Percentiles rank a stretch among this genome's conserved stretches.
phyloP scores from a whole-genome alignment of 2,888 invertebrate genomes.

The Gisinianus flammeolus region DNA sequence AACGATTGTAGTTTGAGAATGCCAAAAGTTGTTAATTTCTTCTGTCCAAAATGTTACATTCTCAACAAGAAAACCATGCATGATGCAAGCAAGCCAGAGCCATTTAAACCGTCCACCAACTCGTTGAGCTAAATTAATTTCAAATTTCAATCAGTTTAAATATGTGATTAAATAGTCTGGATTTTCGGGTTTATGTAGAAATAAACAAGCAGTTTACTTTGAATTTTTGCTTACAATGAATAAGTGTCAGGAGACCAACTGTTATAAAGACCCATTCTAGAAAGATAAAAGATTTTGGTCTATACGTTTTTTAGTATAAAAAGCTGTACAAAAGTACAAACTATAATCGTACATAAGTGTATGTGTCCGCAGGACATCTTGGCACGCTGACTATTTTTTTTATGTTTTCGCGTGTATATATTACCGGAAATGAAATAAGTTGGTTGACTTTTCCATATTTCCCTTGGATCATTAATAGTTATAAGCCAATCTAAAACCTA shows the following conservation, averaged over 20 bases:
- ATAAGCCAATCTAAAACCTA: conserved; percentile 72
- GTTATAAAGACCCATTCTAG: conserved; percentile 65
- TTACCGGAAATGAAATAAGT: conserved; percentile 71
- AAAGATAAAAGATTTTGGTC: too few species aligned
- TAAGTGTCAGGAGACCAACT: conserved; percentile 70
- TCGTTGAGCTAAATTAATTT: conserved; percentile 66
- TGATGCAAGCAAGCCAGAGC: conserved; percentile 75
- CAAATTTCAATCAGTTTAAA: background rate
- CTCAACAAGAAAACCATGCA: conserved; percentile 77
- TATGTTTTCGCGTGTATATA: too few species aligned
- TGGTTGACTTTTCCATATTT: conserved; percentile 71
- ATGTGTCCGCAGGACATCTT: too few species aligned
- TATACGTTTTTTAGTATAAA: too few species aligned
- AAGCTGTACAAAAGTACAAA: too few species aligned
- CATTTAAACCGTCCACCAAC: conserved; percentile 77
- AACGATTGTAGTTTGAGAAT: conserved; percentile 76
- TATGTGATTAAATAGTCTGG: background rate
- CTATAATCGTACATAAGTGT: too few species aligned
- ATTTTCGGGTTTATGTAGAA: background rate
- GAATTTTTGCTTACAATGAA: conserved; percentile 69
- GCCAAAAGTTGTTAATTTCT: conserved; percentile 83
- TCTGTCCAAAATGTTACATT: conserved; percentile 73
- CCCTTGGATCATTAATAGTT: conserved; percentile 65
- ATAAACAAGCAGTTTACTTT: background rate
- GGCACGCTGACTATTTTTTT: too few species aligned